Percentiles rank a stretch among this genome's conserved stretches.
phyloP scores from a whole-genome alignment of 2,113 vertebrate species.

The Chaetops frenatus region DNA sequence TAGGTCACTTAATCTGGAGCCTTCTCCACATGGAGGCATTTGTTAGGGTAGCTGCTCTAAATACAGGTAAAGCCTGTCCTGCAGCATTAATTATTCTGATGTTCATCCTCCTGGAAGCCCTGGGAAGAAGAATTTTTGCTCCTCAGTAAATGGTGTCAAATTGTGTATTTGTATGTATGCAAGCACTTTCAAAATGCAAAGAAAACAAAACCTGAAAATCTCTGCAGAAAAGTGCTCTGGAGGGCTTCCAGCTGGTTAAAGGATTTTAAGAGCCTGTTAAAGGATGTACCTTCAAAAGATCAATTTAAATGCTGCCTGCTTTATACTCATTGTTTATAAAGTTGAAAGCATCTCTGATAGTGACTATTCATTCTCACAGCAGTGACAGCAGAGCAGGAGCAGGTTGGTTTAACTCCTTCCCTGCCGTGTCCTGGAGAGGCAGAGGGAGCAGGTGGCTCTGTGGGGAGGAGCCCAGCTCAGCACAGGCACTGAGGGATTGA shows the following conservation, averaged over 20 bases:
- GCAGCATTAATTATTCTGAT: background rate
- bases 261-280: constrained; percentile 24
- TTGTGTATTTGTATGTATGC: background rate
- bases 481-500: background rate
- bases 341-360: constrained; percentile 29
- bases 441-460: background rate
- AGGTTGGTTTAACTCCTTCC: constrained; percentile 30
- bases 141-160: background rate
- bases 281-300: constrained; percentile 47
- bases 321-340: constrained; percentile 32
- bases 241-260: constrained; percentile 43
- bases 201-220: constrained; percentile 20
- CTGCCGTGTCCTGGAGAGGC: background rate
- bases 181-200: background rate
- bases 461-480: background rate
- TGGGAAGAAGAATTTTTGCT: background rate
- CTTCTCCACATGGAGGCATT: background rate
- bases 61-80: background rate
- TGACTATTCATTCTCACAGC: constrained; percentile 27
- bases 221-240: constrained; percentile 15
- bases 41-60: background rate
- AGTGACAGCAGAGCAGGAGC: background rate
- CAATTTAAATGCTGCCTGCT: constrained; percentile 38
- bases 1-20: background rate
- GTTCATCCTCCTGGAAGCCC: background rate